A percentile compares a stretch with the other conserved stretches of the same genome.
These are phyloP conservation scores for Leptinotarsa tumamoca DNA, from an alignment of 2,888 invertebrate genomes.

Conservation along the genomic window DNA sequence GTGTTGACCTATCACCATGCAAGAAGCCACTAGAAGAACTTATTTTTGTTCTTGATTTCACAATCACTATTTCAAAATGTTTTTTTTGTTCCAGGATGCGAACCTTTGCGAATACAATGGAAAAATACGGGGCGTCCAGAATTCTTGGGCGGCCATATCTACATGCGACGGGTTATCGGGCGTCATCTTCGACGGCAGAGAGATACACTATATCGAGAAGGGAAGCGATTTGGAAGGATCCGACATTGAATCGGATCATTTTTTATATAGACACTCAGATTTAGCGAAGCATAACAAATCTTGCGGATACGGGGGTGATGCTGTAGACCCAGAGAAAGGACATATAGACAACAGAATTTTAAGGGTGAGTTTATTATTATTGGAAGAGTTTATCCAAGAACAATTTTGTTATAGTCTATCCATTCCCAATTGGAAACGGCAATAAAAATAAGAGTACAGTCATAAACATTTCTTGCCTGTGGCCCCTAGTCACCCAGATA, in stretches of 20 bases:
- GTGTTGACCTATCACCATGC: no score
- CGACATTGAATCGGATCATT: slow-evolving; percentile 66
- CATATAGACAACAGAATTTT: slow-evolving; percentile 70
- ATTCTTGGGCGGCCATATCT: slow-evolving; percentile 87
- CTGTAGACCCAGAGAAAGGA: slow-evolving; percentile 57
- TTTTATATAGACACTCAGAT: slow-evolving; percentile 77
- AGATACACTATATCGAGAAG: slow-evolving; percentile 79
- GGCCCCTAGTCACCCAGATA: no score
- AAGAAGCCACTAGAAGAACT: no score
- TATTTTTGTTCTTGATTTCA: not conserved
- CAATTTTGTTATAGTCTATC: no score
- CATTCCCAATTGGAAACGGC: no score
- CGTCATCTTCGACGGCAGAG: slow-evolving; percentile 81
- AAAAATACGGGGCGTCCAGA: slow-evolving; percentile 74
- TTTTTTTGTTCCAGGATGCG: slow-evolving; percentile 70
- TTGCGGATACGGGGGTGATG: slow-evolving; percentile 67
- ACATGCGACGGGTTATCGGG: slow-evolving; percentile 82
- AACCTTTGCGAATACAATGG: slow-evolving; percentile 85
- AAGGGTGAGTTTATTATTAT: slow-evolving; percentile 70
- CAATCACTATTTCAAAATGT: not conserved
- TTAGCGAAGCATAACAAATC: slow-evolving; percentile 70
- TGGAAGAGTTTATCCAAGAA: not conserved
- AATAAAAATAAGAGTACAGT: no score
- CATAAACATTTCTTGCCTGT: no score
- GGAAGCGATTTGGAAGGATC: slow-evolving; percentile 50